Base-by-base conservation (phyloP, 2,888 invertebrate genomes). In the Hyposoter didymator region DNA sequence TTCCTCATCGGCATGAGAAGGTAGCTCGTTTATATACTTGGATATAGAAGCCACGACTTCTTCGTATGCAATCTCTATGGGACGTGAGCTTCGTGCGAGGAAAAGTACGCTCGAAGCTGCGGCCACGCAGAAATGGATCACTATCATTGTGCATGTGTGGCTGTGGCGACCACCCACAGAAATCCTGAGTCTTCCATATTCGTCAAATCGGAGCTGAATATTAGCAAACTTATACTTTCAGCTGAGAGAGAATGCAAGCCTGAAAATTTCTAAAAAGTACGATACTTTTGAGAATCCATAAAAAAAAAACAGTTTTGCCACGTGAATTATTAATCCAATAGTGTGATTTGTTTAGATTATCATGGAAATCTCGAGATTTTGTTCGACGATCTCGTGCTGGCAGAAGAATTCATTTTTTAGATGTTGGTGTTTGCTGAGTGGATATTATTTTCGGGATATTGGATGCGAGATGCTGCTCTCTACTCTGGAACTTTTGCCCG, bases 1-100 rank as follows among this genome's bases (percentile, higher is more conserved):
- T 88, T 84, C 82, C 87, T 83, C 86, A 86, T 86, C 74, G 52
- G 73, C 55, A 78, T 67, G 73, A 78, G 64, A 76, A 78, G 52
- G 67, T 35, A 64, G 70, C 73, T 64, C 45, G 75, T 35, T 43
- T 64, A 72, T 39, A 39, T 74, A 84, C 79, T 70, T 47, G 74
- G 78, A 74, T 67, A 52, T 8, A 82, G 73, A 62, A 74, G 66
- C 45, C 79, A 35, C 66, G 49, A 66, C 75, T 59, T 72, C 82
- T 64, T 79, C 82, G 70, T 69, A 72, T 59, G 82, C 79, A 79
- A 82, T 75, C 82, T 85, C 82, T 28, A 82, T 66, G 82, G 79
- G 66, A 82, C 70, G 35, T 49, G 70, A 59, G 52, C 28, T 45
- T 45, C 55, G 55, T 70, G 52, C 70, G 70, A 78, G 74, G 78